Evolutionary conservation across 2,888 invertebrate genomes (phyloP), one percentile per base, ranked within the genome.

Genomic region (Eristalinus aeneus): DNA sequence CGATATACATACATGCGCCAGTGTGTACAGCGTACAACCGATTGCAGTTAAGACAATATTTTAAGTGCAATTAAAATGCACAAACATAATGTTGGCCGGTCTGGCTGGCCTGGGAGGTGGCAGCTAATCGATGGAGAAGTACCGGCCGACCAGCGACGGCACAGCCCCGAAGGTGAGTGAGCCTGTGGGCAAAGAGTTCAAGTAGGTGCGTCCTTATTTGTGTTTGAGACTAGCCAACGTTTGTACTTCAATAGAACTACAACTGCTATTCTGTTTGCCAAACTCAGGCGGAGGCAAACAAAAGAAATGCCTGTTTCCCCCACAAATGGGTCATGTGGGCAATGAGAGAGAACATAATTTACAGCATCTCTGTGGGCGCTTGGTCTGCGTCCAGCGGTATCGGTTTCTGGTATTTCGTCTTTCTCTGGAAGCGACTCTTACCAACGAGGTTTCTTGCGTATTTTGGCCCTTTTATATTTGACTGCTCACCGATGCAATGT

Each of bases 21-120:
- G 58, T 31, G 63, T 9, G 34, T 67, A 23, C 12, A 39, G 60
- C 39, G 69, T 63, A 69, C 23, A 56, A 63, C 63, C 71, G 53
- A 39, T 68, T 69, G 60, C 81, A 77, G 81, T 77, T 86, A 81
- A 81, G 80, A 76, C 76, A 80, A 85, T 85, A 85, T 85, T 85
- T 76, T 85, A 63, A 85, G 76, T 85, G 80, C 75, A 85, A 85
- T 85, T 80, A 85, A 85, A 85, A 84, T 63, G 63, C 64, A 69
- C 83, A 78, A 78, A 76, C 80, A 85, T 61, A 64, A 60, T 76
- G 27, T 73, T 31, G 54, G 54, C 36, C n/a, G 46, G 16, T 10
- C 10, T 10, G 11, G 11, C 11, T 31, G 32, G 58, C 56, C 31
- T 53, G 16, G 16, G 32, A 10, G 27, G 16, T 9, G 31, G 31